phyloP scores from a whole-genome alignment of 2,113 vertebrate genomes.

The Cichladusa arquata region DNA sequence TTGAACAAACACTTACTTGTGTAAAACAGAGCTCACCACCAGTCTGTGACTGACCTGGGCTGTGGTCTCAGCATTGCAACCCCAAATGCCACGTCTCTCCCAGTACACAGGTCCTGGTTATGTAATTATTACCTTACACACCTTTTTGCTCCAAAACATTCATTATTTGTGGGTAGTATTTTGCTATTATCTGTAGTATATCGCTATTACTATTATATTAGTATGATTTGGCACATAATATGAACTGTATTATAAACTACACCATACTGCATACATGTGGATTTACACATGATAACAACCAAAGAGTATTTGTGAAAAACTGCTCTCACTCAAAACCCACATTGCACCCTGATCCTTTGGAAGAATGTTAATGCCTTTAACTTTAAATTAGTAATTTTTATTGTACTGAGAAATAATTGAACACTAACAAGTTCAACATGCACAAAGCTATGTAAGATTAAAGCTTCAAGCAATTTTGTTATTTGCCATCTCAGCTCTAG shows the following conservation, averaged over 20 bases:
- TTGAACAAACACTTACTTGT: not conserved
- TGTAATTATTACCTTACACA: not conserved
- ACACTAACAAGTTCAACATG: not conserved
- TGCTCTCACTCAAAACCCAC: not conserved
- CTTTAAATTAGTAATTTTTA: not conserved
- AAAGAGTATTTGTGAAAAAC: not conserved
- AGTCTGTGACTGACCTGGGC: not conserved
- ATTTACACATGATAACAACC: not conserved
- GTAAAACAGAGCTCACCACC: not conserved
- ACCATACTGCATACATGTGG: not conserved
- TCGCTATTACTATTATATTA: too few relatives aligned
- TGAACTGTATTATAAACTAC: not conserved
- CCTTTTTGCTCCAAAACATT: not conserved
- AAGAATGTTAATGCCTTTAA: not conserved
- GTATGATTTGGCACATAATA: not conserved
- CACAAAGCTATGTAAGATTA: not conserved
- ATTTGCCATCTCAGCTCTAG: not conserved
- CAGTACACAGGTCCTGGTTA: not conserved
- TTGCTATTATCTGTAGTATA: not conserved
- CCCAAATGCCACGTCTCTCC: not conserved
- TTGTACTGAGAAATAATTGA: not conserved
- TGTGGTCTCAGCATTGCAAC: fast-evolving
- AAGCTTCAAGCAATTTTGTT: not conserved
- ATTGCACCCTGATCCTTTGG: not conserved
- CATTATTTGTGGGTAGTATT: not conserved